Evolutionary conservation across 37 sponge, comb jelly and placozoan species (phyloP), one percentile per base, ranked within the genome.

Genomic region (Crambe crambe): DNA sequence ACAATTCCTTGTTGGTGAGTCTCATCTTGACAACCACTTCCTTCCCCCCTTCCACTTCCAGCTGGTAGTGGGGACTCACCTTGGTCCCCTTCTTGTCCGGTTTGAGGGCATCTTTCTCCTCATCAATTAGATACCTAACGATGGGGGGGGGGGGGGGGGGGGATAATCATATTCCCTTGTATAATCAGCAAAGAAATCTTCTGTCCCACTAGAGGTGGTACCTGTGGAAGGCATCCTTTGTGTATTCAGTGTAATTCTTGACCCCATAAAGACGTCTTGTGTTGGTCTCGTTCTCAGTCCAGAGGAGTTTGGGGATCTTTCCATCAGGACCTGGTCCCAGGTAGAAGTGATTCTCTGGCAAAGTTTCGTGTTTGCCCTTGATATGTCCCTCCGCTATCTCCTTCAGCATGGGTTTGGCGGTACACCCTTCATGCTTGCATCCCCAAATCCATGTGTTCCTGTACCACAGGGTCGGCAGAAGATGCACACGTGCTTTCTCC

Each of bases 371-470:
- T 70, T 72, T 82, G 34, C 95, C 88, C 37, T 36, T 15, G 44
- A 94, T 78, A 27, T 69, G 78, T 18, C 77, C 76, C 36, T 82
- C 83, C 26, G 62, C 79, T 36, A 74, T 60, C 76, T 85, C 31
- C 80, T 88, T 85, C 65, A 97, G 66, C 42, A 61, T n/a, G 0
- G 97, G 90, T 68, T 94, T 94, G 71, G 69, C 73, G 12, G 95
- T 89, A 73, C 95, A 94, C 6, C 97, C 97, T 73, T 97, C 97
- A 42, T 70, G 70, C 35, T 87, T 80, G 80, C 95, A 96, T 30
- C 97, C 97, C 97, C 97, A 97, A 62, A 94, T 88, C 97, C 97
- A 97, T 51, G 95, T 94, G 62, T 97, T 97, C 15, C 97, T 80
- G 73, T 94, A 97, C 97, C 97, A 97, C 30, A 97, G 90, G 15